Percentiles rank a stretch among this genome's conserved stretches.
Evolutionary conservation across 2,888 invertebrate species (phyloP).

Genomic region (Drosophila multiciliata): DNA sequence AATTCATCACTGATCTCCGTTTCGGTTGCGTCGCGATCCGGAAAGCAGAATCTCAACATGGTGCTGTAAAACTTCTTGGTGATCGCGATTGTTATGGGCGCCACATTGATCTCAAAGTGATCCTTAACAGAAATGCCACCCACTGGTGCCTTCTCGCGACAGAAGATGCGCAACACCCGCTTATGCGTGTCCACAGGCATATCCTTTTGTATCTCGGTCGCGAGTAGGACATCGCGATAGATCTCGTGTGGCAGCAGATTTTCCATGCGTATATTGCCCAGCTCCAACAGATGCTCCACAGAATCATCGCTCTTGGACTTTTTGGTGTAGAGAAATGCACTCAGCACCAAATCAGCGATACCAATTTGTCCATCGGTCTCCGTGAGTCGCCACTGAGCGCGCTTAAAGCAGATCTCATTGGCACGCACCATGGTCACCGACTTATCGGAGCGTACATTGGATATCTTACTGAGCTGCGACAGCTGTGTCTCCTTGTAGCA

Average conservation of each 20-base stretch:
- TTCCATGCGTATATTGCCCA: conserved; percentile 97
- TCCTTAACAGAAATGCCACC: conserved; percentile 99
- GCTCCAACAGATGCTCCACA: conserved; percentile 97
- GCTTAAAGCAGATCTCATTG: conserved; percentile 98
- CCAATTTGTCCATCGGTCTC: conserved; percentile 99
- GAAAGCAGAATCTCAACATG: conserved; percentile 98
- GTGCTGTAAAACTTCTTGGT: conserved; percentile 99
- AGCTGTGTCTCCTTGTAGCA: conserved; percentile 94
- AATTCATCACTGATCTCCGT: conserved; percentile 88
- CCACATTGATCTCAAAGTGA: conserved; percentile 99
- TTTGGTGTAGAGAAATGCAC: conserved; percentile 98
- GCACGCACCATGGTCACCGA: conserved; percentile 92
- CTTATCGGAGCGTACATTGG: conserved; percentile 89
- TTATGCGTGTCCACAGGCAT: conserved; percentile 95
- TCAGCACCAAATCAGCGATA: conserved; percentile 97
- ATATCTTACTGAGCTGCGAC: conserved; percentile 86
- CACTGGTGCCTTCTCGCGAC: conserved; percentile 97
- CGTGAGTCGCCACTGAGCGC: conserved; percentile 98
- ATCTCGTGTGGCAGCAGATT: conserved; percentile 97
- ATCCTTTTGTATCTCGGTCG: conserved; percentile 91
- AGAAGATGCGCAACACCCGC: conserved; percentile 96
- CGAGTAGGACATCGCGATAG: conserved; percentile 94
- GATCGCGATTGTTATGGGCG: conserved; percentile 95
- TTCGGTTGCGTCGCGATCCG: conserved; percentile 94
- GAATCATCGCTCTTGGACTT: conserved; percentile 98